Percentiles rank a stretch among this genome's conserved stretches.
phyloP scores from a whole-genome alignment of 1,140 invertebrate genomes.

The Delia radicum region DNA sequence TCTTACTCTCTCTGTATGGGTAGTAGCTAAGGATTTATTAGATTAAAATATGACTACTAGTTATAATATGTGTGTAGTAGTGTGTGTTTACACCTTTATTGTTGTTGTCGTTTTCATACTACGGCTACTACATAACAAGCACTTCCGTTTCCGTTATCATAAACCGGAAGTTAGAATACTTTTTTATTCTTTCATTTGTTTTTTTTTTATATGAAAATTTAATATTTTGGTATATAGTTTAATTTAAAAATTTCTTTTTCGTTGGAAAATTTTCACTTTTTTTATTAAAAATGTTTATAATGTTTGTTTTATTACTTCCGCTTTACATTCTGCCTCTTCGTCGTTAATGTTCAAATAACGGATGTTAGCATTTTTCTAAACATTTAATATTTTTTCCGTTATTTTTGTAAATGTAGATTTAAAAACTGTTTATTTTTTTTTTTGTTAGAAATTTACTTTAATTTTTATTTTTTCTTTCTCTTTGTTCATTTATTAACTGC shows the following conservation, averaged over 20 bases:
- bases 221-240: neutral
- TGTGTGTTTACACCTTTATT: neutral
- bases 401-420: neutral
- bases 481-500: neutral
- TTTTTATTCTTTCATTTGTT: neutral
- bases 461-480: neutral
- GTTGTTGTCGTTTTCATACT: neutral
- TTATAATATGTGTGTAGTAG: neutral
- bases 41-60: neutral
- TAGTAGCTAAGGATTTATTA: neutral
- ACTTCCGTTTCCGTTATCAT: conserved; percentile 6
- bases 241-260: neutral
- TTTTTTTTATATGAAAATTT: neutral
- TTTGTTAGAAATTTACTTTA: neutral
- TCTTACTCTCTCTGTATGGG: neutral
- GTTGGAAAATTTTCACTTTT: neutral
- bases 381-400: conserved; percentile 7
- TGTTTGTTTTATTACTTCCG: neutral
- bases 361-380: conserved; percentile 15
- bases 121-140: neutral
- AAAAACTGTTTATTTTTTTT: neutral
- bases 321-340: neutral
- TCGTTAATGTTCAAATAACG: conserved; percentile 5
- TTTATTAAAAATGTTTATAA: neutral
- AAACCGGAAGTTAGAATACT: neutral